These are phyloP conservation scores for Romanomermis culicivorax DNA, from an alignment of 2,888 invertebrate genomes.

Conservation along the genomic window DNA sequence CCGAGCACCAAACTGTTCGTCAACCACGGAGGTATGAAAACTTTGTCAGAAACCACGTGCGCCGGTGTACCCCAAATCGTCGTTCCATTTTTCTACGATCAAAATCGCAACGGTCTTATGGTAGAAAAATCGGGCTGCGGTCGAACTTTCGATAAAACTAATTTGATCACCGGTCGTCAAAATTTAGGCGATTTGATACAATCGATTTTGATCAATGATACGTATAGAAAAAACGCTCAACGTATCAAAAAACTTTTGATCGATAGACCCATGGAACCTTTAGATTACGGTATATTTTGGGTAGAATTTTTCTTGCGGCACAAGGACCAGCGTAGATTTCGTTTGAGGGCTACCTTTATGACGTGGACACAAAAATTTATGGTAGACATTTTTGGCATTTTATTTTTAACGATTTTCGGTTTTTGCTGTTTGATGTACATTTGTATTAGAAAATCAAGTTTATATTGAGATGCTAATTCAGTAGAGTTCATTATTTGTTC, in stretches of 20 bases:
- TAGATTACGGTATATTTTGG: background rate
- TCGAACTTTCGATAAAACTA: background rate
- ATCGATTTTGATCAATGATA: background rate
- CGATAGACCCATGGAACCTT: background rate
- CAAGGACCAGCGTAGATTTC: too few relatives aligned
- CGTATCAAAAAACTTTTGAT: background rate
- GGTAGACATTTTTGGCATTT: too few relatives aligned
- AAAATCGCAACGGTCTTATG: background rate
- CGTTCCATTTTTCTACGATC: background rate
- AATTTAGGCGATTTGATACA: background rate
- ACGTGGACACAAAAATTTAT: too few relatives aligned
- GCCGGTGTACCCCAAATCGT: background rate
- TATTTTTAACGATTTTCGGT: too few relatives aligned
- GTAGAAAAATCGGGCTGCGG: background rate
- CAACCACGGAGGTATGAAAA: conserved; percentile 2
- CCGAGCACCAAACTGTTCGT: background rate
- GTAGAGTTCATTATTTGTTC: too few relatives aligned
- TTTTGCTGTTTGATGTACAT: too few relatives aligned
- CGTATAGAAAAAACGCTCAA: background rate
- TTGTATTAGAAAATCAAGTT: too few relatives aligned
- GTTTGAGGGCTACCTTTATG: too few relatives aligned
- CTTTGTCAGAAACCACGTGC: background rate
- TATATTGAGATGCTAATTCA: too few relatives aligned
- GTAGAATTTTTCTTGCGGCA: background rate
- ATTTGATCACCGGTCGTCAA: background rate